Percentiles rank a stretch among this genome's conserved stretches.
phyloP scores from a whole-genome alignment of 2,888 invertebrate species.

The Terebella lapidaria region DNA sequence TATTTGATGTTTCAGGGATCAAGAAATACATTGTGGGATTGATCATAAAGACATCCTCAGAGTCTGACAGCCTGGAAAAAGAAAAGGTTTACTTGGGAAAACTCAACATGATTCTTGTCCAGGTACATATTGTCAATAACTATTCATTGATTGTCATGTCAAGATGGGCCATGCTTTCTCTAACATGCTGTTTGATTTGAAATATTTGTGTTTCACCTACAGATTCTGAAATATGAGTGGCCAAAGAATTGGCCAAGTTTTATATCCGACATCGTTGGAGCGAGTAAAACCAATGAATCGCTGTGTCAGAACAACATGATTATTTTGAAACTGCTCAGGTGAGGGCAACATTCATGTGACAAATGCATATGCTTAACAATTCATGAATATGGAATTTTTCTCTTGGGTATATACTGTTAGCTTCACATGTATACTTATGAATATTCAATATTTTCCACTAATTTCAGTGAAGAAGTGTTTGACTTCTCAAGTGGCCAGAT shows the following conservation, averaged over 20 bases:
- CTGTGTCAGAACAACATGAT: slow-evolving; percentile 99
- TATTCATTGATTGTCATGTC: not conserved
- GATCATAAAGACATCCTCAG: slow-evolving; percentile 96
- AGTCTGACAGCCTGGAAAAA: slow-evolving; percentile 78
- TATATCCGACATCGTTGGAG: slow-evolving; percentile 97
- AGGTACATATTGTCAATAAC: slow-evolving; percentile 58
- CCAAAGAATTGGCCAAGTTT: slow-evolving; percentile 99
- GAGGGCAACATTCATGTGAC: no score
- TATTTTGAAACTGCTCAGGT: slow-evolving; percentile 85
- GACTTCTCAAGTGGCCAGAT: slow-evolving; percentile 97
- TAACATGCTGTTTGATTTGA: no score
- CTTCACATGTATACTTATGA: no score
- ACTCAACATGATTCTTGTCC: slow-evolving; percentile 96
- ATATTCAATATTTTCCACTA: not conserved
- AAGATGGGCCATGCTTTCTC: no score
- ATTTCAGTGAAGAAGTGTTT: slow-evolving; percentile 87
- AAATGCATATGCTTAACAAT: not conserved
- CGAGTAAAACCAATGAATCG: slow-evolving; percentile 97
- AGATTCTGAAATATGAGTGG: slow-evolving; percentile 98
- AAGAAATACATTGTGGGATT: slow-evolving; percentile 98
- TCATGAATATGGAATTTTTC: not conserved
- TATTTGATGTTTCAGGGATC: slow-evolving; percentile 65
- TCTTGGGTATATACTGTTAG: no score
- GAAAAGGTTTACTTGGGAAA: slow-evolving; percentile 97
- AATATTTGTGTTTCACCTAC: slow-evolving; percentile 16